Conservation (phyloP, 2,888 invertebrate species). For the Hydroisotoma schaefferi region DNA sequence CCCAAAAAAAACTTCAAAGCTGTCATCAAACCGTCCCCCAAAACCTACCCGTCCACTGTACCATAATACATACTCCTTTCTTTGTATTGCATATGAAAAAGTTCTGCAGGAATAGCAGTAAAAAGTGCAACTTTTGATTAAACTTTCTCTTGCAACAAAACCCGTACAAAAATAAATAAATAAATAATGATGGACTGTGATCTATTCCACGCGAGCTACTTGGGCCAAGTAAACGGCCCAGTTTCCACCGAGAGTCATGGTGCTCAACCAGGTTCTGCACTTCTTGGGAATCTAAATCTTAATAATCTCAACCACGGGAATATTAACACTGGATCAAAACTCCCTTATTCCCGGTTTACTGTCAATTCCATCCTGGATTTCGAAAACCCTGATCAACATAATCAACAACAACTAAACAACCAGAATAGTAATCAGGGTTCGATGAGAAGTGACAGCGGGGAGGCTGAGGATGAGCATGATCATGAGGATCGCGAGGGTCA, state of each 20-base stretch:
- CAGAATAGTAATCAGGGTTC: background rate
- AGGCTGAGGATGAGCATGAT: constrained; percentile 15
- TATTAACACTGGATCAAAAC: constrained; percentile 2
- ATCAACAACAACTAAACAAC: constrained; percentile 15
- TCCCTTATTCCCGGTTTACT: constrained; percentile 38
- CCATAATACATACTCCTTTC: too few species aligned
- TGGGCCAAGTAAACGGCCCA: background rate
- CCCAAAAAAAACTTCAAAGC: too few species aligned
- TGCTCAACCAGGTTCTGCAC: too few species aligned
- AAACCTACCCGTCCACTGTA: too few species aligned
- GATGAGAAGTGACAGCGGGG: constrained; percentile 1
- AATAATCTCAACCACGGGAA: too few species aligned
- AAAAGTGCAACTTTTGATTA: too few species aligned
- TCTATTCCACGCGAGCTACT: constrained; percentile 23
- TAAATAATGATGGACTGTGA: constrained; percentile 31
- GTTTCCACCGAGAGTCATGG: background rate
- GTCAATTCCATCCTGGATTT: constrained; percentile 44
- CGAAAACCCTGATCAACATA: background rate
- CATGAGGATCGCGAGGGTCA: constrained; percentile 2
- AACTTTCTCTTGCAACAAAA: too few species aligned
- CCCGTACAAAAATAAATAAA: too few species aligned
- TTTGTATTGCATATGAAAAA: too few species aligned
- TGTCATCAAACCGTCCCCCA: too few species aligned
- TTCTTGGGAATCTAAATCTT: too few species aligned
- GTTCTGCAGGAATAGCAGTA: too few species aligned